phyloP scores from a whole-genome alignment of 1,140 invertebrate species.

The Parasteatoda tepidariorum region DNA sequence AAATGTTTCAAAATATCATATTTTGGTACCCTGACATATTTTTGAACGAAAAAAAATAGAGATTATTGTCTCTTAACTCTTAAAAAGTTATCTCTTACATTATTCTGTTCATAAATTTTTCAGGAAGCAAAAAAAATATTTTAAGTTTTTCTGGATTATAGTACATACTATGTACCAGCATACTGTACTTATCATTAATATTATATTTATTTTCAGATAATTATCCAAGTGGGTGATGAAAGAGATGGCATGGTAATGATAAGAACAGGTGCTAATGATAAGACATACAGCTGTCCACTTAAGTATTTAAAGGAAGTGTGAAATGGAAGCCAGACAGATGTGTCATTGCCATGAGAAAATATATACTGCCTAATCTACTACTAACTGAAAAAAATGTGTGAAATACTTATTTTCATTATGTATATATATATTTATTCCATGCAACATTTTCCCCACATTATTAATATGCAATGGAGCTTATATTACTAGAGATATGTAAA shows the following conservation, averaged over 20 bases:
- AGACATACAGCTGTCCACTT: conserved; percentile 75
- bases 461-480: conserved; percentile 27
- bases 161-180: too few species aligned
- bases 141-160: too few species aligned
- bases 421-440: conserved; percentile 25
- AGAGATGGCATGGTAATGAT: conserved; percentile 93
- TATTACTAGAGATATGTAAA: conserved; percentile 42
- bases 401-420: conserved; percentile 49
- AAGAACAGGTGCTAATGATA: conserved; percentile 86
- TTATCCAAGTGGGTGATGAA: conserved; percentile 84
- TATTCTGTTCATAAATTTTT: too few species aligned
- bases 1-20: too few species aligned
- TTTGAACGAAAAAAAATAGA: too few species aligned
- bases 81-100: too few species aligned
- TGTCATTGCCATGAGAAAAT: not conserved
- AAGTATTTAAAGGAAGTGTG: conserved; percentile 72
- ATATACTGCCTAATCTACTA: conserved; percentile 27
- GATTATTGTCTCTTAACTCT: too few species aligned
- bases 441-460: conserved; percentile 8
- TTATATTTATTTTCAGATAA: conserved; percentile 70
- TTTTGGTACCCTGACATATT: too few species aligned
- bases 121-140: too few species aligned
- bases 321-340: conserved; percentile 17
- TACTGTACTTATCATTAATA: too few species aligned
- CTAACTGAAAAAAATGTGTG: conserved; percentile 16